phyloP scores from a whole-genome alignment of 2,888 invertebrate genomes.

The Andrena trimmerana region DNA sequence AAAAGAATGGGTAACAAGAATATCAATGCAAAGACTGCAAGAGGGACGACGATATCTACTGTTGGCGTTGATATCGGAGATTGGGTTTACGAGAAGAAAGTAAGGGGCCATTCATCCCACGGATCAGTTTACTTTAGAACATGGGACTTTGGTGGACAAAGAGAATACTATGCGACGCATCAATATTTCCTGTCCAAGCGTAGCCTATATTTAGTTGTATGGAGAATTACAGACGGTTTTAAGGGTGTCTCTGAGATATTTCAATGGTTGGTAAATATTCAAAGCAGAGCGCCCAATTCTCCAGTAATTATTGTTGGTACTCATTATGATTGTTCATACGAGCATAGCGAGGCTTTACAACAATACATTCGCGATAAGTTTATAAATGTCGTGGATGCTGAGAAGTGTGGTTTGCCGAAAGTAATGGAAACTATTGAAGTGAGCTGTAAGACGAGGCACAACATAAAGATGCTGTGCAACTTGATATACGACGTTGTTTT shows the following conservation, averaged over 20 bases:
- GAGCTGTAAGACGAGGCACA: constrained; percentile 94
- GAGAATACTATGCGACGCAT: constrained; percentile 99
- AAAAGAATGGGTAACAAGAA: constrained; percentile 97
- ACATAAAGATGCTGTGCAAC: constrained; percentile 95
- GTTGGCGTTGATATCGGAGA: constrained; percentile 99
- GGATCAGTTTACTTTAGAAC: constrained; percentile 96
- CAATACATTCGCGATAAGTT: constrained; percentile 94
- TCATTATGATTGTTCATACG: constrained; percentile 95
- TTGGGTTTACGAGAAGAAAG: constrained; percentile 96
- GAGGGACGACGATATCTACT: constrained; percentile 95
- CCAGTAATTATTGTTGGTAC: constrained; percentile 98
- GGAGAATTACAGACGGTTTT: constrained; percentile 96
- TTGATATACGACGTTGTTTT: constrained; percentile 97
- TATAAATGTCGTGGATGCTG: constrained; percentile 97
- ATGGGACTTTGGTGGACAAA: constrained; percentile 99
- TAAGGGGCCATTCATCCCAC: constrained; percentile 90
- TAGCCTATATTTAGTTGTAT: constrained; percentile 97
- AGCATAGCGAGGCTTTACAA: constrained; percentile 93
- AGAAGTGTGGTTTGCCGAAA: constrained; percentile 97
- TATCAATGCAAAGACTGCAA: constrained; percentile 90
- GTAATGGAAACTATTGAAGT: constrained; percentile 97
- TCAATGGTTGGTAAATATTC: constrained; percentile 98
- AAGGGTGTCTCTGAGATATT: constrained; percentile 95
- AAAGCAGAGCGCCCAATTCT: constrained; percentile 97
- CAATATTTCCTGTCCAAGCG: constrained; percentile 98